Conservation (phyloP, 2,888 invertebrate genomes). For the Pegoplata infirma region DNA sequence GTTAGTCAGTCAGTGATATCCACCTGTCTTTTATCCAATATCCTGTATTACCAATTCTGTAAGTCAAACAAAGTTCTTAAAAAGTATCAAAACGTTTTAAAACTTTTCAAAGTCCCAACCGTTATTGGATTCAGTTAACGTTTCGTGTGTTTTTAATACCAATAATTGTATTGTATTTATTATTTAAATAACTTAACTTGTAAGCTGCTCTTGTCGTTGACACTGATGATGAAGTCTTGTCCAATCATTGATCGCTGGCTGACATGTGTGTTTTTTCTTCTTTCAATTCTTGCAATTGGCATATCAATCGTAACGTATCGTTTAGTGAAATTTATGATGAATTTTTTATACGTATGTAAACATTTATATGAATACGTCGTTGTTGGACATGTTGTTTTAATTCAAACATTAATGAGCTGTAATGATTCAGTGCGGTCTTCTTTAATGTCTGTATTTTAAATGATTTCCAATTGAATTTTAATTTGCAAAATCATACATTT, state of each 20-base stretch:
- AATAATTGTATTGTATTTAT: constrained; percentile 42
- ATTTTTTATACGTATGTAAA: constrained; percentile 53
- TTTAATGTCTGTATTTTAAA: constrained; percentile 58
- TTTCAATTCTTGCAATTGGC: constrained; percentile 55
- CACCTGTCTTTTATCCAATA: too few relatives aligned
- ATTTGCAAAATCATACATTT: constrained; percentile 48
- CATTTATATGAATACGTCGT: too few relatives aligned
- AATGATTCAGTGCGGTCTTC: constrained; percentile 62
- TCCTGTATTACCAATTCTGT: too few relatives aligned
- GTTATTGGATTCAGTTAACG: too few relatives aligned
- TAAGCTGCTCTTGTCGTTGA: constrained; percentile 48
- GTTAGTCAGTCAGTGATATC: too few relatives aligned
- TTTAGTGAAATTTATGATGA: constrained; percentile 56
- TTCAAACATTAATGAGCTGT: constrained; percentile 61
- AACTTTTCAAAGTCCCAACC: too few relatives aligned
- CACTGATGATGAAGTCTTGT: constrained; percentile 50
- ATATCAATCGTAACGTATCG: constrained; percentile 45
- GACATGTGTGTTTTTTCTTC: constrained; percentile 40
- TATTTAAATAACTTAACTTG: constrained; percentile 42
- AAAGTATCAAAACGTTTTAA: too few relatives aligned
- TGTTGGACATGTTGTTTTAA: constrained; percentile 57
- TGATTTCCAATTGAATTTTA: constrained; percentile 60
- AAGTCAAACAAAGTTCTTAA: too few relatives aligned
- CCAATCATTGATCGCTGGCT: constrained; percentile 56
- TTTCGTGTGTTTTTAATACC: too few relatives aligned